Percentiles rank a stretch among this genome's conserved stretches.
Conservation (phyloP, 2,888 invertebrate species). For the Villa cingulata region DNA sequence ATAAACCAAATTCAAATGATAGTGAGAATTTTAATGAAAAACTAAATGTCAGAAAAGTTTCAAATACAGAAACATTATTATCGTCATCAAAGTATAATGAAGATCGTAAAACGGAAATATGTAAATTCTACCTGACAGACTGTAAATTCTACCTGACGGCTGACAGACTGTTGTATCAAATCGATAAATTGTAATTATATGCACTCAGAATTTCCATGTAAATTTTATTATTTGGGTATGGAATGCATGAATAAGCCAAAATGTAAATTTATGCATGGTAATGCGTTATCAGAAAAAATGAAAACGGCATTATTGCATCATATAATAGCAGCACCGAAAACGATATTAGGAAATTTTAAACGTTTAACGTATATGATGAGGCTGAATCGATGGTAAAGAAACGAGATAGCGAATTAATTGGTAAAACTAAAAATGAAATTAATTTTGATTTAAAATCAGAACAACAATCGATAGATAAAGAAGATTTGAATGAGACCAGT, state of each 20-base stretch:
- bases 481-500: too few species aligned
- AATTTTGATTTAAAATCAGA: neutral
- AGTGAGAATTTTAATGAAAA: too few species aligned
- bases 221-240: slow-evolving; percentile 8
- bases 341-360: slow-evolving; percentile 9
- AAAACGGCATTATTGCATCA: slow-evolving; percentile 6
- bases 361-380: slow-evolving; percentile 3
- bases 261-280: slow-evolving; percentile 10
- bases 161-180: slow-evolving; percentile 8
- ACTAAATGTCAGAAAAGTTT: too few species aligned
- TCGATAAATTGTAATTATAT: slow-evolving; percentile 6
- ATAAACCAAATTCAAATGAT: too few species aligned
- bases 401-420: neutral
- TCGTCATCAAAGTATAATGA: neutral
- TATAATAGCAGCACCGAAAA: slow-evolving; percentile 7
- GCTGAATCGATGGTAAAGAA: slow-evolving; percentile 1
- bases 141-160: slow-evolving; percentile 11
- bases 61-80: neutral
- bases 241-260: slow-evolving; percentile 4
- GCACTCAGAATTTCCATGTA: slow-evolving; percentile 11
- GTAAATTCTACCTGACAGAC: slow-evolving; percentile 11
- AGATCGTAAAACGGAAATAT: slow-evolving; percentile 8
- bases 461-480: too few species aligned
- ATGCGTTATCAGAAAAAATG: slow-evolving; percentile 6
- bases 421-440: neutral